Conservation (phyloP, 2,888 invertebrate genomes). For the Lithosia quadra region DNA sequence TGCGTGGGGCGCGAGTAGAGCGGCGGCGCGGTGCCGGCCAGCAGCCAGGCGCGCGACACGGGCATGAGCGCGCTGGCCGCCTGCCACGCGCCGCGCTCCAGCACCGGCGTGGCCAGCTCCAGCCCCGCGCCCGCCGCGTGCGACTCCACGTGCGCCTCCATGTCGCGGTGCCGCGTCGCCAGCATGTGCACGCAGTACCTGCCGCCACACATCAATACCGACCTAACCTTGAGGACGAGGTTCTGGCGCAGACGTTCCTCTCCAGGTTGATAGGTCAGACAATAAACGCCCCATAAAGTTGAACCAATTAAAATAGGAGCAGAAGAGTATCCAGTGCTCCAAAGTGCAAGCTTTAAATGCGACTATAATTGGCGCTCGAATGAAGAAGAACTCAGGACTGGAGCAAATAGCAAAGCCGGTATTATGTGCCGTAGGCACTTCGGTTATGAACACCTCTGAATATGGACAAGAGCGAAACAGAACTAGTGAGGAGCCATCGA, state of each 20-base stretch:
- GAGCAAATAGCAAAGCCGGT: not conserved
- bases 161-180: slow-evolving; percentile 86
- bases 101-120: slow-evolving; percentile 92
- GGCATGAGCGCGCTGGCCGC: slow-evolving; percentile 80
- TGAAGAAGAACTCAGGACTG: not conserved
- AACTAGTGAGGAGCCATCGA: not conserved
- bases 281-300: not conserved
- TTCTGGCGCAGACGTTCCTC: not conserved
- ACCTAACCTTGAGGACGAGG: not conserved
- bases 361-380: not conserved
- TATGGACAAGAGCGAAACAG: not conserved
- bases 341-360: not conserved
- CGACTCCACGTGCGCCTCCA: slow-evolving; percentile 65
- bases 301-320: not conserved
- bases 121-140: slow-evolving; percentile 81
- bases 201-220: not conserved
- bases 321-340: not conserved
- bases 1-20: slow-evolving; percentile 78
- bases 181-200: slow-evolving; percentile 83
- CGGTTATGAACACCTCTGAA: not conserved
- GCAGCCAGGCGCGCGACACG: slow-evolving; percentile 90
- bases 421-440: not conserved
- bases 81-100: slow-evolving; percentile 74
- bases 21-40: slow-evolving; percentile 89
- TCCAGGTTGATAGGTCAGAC: not conserved